A percentile compares a stretch with the other conserved stretches of the same genome.
Evolutionary conservation across 2,113 vertebrate genomes (phyloP).

Genomic region (Phylloscopus whistleri): DNA sequence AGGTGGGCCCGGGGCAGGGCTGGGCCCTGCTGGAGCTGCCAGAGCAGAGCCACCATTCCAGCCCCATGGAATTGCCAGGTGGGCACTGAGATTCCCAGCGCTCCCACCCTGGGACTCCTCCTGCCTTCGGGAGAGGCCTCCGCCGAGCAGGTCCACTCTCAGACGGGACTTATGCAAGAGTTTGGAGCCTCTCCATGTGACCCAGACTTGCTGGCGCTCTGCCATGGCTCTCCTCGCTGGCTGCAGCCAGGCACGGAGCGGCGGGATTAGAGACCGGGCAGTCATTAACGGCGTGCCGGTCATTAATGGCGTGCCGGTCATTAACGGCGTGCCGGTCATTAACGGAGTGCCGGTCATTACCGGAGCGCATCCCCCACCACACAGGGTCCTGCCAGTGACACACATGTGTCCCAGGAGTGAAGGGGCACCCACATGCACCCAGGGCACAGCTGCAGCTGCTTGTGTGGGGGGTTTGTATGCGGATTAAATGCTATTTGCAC

Average conservation of each 20-base stretch:
- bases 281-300: not conserved
- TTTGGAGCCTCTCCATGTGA: constrained; percentile 63
- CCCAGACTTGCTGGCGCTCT: constrained; percentile 66
- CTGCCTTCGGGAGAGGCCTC: constrained; percentile 12
- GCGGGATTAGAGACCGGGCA: not conserved
- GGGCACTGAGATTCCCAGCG: fast-evolving
- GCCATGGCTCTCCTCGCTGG: constrained; percentile 44
- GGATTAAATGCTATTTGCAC: fast-evolving
- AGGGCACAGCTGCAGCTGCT: fast-evolving
- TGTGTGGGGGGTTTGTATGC: not conserved
- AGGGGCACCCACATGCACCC: fast-evolving
- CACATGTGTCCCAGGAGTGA: fast-evolving
- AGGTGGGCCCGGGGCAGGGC: not conserved
- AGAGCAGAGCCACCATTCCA: not conserved
- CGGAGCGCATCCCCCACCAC: not conserved
- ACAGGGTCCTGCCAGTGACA: not conserved
- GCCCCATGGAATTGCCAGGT: not conserved
- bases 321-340: not conserved
- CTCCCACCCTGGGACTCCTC: not conserved
- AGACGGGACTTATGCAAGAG: constrained; percentile 61
- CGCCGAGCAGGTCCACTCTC: constrained; percentile 47
- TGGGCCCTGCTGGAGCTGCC: not conserved
- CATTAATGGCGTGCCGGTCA: not conserved
- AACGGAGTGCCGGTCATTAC: not conserved
- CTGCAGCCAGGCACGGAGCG: constrained; percentile 16